phyloP scores from a whole-genome alignment of 2,113 vertebrate genomes.

The Brienomyrus longianalis region DNA sequence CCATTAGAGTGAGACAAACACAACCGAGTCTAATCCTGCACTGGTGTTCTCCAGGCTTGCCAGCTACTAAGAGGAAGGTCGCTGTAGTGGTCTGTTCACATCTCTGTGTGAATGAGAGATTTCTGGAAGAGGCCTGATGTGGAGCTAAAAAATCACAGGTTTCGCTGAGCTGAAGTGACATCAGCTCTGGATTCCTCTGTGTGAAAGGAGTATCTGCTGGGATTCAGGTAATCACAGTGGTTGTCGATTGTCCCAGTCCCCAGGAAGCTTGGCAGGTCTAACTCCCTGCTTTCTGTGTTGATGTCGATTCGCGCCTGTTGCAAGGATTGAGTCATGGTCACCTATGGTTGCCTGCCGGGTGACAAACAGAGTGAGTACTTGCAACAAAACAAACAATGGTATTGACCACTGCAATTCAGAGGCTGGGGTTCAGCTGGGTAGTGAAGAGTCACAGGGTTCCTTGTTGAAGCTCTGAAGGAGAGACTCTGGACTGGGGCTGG shows the following conservation, averaged over 20 bases:
- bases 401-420: not conserved
- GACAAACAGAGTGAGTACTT: not conserved
- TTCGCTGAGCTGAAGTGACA: not conserved
- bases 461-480: not conserved
- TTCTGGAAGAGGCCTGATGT: not conserved
- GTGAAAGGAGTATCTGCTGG: not conserved
- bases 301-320: not conserved
- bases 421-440: not conserved
- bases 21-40: not conserved
- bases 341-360: not conserved
- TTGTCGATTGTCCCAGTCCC: not conserved
- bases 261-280: not conserved
- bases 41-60: not conserved
- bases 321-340: not conserved
- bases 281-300: not conserved
- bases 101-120: not conserved
- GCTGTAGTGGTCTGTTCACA: not conserved
- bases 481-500: not conserved
- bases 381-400: not conserved
- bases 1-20: not conserved
- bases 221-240: not conserved
- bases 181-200: too few species aligned
- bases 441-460: not conserved
- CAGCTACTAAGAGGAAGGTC: not conserved
- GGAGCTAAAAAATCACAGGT: not conserved